Evolutionary conservation across 2,113 vertebrate species (phyloP).

Genomic region (Dendrocopos noguchii): DNA sequence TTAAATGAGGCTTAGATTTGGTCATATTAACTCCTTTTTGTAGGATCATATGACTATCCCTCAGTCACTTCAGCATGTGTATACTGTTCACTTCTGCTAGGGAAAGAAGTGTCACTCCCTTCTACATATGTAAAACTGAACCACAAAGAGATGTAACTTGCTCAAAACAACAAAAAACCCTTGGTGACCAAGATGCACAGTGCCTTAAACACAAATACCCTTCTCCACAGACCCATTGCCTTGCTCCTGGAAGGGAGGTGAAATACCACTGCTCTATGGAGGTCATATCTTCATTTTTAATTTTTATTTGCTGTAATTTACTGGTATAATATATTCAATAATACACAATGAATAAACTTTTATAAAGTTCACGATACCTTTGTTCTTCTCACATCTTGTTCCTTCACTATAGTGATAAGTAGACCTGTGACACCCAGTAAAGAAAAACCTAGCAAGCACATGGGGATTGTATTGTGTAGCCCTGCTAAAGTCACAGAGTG

Average conservation of each 20-base stretch:
- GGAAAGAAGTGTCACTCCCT: not conserved
- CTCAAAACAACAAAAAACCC: not conserved
- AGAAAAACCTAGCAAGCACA: not conserved
- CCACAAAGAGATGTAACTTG: not conserved
- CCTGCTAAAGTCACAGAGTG: conserved; percentile 44
- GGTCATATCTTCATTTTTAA: not conserved
- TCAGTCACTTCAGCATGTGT: not conserved
- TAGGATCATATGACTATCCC: not conserved
- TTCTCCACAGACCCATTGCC: not conserved
- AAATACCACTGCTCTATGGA: not conserved
- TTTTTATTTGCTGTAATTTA: not conserved
- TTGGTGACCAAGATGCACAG: not conserved
- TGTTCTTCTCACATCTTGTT: not conserved
- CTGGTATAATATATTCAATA: not conserved
- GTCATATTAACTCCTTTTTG: not conserved
- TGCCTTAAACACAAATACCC: not conserved
- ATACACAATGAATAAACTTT: not conserved
- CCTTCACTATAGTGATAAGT: not conserved
- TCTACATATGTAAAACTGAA: not conserved
- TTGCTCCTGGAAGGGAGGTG: not conserved
- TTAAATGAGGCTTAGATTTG: not conserved
- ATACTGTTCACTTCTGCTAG: not conserved
- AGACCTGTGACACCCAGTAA: not conserved
- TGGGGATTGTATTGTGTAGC: conserved; percentile 13
- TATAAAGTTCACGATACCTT: not conserved